Evolutionary conservation across 2,888 invertebrate species (phyloP), one percentile per base, ranked within the genome.

Genomic region (Lycia hirtaria): DNA sequence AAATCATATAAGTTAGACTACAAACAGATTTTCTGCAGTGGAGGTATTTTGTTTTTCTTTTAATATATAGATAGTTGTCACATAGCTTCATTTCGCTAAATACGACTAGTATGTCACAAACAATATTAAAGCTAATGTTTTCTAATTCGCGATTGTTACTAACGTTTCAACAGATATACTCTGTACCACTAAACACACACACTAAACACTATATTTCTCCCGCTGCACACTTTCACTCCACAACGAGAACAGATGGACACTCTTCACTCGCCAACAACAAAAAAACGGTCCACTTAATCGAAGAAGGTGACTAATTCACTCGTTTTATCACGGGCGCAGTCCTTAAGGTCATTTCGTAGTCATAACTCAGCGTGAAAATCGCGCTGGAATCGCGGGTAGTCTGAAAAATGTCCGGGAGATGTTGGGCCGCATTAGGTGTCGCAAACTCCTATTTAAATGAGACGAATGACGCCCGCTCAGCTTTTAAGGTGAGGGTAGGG

Each of bases 391-490:
- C 71, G 67, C 60, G 61, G 64, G 58, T 69, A 56, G 68, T 60
- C 65, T 78, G 85, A 83, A 83, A 85, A 87, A 85, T 85, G 76
- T 73, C 62, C 64, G 45, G 58, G 56, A 55, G 65, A 62, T 80
- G 83, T 81, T 77, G 74, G 73, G 64, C 75, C 43, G 80, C 80
- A 82, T 86, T 86, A 83, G 80, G 76, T 77, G 77, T 74, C 81
- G 73, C 81, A 87, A 87, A 88, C 77, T 76, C 79, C 77, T 76
- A 80, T 88, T 88, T 88, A 87, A 88, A 86, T 87, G 85, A 87
- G 87, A 88, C 76, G 83, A 85, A 88, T 83, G 84, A 79, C 77
- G 67, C 53, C 50, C 54, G 60, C 58, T 62, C 64, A 60, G 67
- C 63, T 66, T 65, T 63, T n/a, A 38, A 45, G 65, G 15, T 17